phyloP scores from a whole-genome alignment of 2,888 invertebrate species.

The Chymomyza fuscimana region DNA sequence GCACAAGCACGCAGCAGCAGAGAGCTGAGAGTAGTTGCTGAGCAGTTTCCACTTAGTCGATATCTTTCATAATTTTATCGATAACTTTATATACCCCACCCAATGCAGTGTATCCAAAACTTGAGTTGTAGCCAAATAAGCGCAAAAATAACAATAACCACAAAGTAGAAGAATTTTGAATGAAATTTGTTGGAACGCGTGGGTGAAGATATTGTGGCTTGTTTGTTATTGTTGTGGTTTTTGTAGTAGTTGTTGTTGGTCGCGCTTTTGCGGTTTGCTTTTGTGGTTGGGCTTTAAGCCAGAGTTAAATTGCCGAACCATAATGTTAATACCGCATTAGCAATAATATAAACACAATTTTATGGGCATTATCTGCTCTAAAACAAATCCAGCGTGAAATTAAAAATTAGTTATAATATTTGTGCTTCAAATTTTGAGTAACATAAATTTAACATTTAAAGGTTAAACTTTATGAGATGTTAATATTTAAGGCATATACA shows the following conservation, averaged over 20 bases:
- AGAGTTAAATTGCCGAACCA: constrained; percentile 3
- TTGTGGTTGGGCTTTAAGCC: not conserved
- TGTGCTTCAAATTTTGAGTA: not conserved
- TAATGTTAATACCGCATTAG: constrained; percentile 11
- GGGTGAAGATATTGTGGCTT: constrained; percentile 12
- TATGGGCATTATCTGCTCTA: constrained; percentile 35
- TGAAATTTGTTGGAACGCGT: constrained; percentile 21
- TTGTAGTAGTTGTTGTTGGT: constrained; percentile 18
- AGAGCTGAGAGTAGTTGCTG: no score
- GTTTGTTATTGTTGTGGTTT: not conserved
- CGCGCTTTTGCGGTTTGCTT: constrained; percentile 9
- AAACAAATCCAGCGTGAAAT: not conserved
- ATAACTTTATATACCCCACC: no score
- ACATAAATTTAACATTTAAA: not conserved
- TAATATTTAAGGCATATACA: not conserved
- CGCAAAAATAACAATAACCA: constrained; percentile 10
- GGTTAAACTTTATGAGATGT: not conserved
- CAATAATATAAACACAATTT: constrained; percentile 27
- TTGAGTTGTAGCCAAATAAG: not conserved
- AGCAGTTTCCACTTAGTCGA: no score
- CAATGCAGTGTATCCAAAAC: not conserved
- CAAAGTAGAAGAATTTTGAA: not conserved
- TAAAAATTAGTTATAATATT: not conserved
- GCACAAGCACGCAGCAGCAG: no score
- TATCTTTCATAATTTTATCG: no score